Base-by-base conservation (phyloP, 2,797 vertebrate species). In the Sebastes taczanowskii region DNA sequence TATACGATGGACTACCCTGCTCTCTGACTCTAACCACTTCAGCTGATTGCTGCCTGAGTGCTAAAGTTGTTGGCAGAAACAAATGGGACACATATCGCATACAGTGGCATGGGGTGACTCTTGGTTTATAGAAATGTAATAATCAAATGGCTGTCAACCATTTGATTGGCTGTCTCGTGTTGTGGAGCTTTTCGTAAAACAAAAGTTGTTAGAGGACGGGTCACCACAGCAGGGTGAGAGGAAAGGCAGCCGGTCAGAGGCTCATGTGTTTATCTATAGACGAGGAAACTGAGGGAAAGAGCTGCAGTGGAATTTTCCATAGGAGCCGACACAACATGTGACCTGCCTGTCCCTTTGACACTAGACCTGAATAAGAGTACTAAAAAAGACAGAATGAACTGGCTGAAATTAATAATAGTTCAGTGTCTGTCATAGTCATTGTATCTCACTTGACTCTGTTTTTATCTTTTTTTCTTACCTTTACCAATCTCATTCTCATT, bases 261-360 rank as follows among this genome's bases (percentile, higher is more conserved):
- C 52, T 73, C 55, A 16, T 60, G 32, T 91, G 69, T 90, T 91
- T 92, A 86, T 93, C 65, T 88, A 69, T 87, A 78, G 84, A 72
- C 23, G 29, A 74, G 59, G 35, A 81, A 30, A 64, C 34, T 5
- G 53, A 20, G 42, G 71, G 67, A 62, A 84, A 65, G 58, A 61
- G 58, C 78, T 78, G 83, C 76, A 77, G 73, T 92, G 93, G 91
- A 93, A 93, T 91, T 94, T 94, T 95, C 92, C 91, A 88, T 85
- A 81, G 55, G 35, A 66, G 66, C 16, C 8, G 35, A 49, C 11
- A 3, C 35, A 66, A 14, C 84, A 80, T 73, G 79, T 88, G 87
- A 86, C 59, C 73, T 77, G 56, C 60, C 29, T 70, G 59, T 77
- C 7, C 3, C 68, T 73, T 9, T 4, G 65, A 72, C 29, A 46